A percentile compares a stretch with the other conserved stretches of the same genome.
These are phyloP conservation scores for Globodera ellingtonae DNA, from an alignment of 1,140 invertebrate species.

Conservation along the genomic window DNA sequence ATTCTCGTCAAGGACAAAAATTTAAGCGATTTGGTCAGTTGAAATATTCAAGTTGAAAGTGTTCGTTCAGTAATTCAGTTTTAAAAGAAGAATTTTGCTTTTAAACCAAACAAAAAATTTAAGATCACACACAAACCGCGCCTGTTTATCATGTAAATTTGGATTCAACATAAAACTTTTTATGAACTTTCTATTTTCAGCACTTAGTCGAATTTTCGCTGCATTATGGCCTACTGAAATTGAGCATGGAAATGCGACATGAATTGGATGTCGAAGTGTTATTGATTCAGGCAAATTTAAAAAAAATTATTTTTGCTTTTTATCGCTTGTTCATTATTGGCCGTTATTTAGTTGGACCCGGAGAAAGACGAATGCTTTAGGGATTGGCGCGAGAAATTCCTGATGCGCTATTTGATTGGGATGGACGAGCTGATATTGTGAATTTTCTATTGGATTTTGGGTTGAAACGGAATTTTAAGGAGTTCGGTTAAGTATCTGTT, in stretches of 20 bases:
- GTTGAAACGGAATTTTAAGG: conserved; percentile 73
- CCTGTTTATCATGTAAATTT: conserved; percentile 19
- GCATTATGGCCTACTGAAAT: conserved; percentile 90
- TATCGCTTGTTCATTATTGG: background rate
- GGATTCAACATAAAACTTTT: background rate
- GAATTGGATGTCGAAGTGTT: conserved; percentile 44
- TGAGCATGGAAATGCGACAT: conserved; percentile 74
- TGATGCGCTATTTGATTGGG: conserved; percentile 46
- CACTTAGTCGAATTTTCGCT: conserved; percentile 97
- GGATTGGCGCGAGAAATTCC: conserved; percentile 39
- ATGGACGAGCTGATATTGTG: conserved; percentile 34
- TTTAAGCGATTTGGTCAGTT: conserved; percentile 13
- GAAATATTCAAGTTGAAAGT: background rate
- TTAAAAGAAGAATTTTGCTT: too few species aligned
- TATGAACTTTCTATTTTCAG: conserved; percentile 4
- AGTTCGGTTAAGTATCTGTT: conserved; percentile 90
- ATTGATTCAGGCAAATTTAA: conserved; percentile 39
- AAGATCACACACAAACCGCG: background rate
- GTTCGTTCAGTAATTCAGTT: too few species aligned
- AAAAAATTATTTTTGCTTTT: background rate
- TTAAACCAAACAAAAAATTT: background rate
- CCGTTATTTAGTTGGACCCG: conserved; percentile 40
- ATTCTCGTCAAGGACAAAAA: conserved; percentile 29
- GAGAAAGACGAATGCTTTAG: conserved; percentile 43
- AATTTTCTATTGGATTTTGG: conserved; percentile 27